Evolutionary conservation across 2,797 vertebrate species (phyloP).

Genomic region (Dendrocincla fuliginosa): DNA sequence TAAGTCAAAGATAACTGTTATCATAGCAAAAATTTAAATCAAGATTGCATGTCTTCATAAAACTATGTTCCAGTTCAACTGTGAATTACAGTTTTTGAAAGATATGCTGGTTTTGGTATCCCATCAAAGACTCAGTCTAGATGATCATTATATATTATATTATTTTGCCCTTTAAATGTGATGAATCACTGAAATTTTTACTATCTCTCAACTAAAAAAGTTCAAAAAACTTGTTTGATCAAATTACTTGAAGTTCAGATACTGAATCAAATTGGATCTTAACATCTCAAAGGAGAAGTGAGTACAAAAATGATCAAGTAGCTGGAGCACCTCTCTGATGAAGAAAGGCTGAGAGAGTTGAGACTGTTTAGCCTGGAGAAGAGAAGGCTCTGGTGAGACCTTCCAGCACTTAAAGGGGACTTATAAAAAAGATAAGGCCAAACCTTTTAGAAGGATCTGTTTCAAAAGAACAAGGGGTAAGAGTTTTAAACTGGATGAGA

Average conservation of each 20-base stretch:
- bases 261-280: background rate
- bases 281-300: background rate
- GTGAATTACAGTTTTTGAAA: background rate
- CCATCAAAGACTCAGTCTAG: background rate
- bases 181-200: background rate
- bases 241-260: background rate
- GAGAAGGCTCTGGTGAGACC: background rate
- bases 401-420: background rate
- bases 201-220: background rate
- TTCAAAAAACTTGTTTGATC: background rate
- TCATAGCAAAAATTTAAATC: background rate
- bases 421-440: background rate
- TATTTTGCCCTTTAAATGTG: background rate
- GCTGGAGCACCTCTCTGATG: background rate
- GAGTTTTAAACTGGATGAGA: background rate
- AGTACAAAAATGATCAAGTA: background rate
- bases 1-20: background rate
- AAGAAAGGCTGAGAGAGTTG: background rate
- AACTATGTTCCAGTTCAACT: background rate
- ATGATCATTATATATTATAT: background rate
- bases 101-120: accelerated
- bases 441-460: background rate
- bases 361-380: background rate
- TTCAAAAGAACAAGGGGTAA: accelerated
- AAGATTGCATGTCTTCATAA: background rate